Evolutionary conservation across 1,140 invertebrate genomes (phyloP), one percentile per base, ranked within the genome.

Genomic region (Popillia japonica): DNA sequence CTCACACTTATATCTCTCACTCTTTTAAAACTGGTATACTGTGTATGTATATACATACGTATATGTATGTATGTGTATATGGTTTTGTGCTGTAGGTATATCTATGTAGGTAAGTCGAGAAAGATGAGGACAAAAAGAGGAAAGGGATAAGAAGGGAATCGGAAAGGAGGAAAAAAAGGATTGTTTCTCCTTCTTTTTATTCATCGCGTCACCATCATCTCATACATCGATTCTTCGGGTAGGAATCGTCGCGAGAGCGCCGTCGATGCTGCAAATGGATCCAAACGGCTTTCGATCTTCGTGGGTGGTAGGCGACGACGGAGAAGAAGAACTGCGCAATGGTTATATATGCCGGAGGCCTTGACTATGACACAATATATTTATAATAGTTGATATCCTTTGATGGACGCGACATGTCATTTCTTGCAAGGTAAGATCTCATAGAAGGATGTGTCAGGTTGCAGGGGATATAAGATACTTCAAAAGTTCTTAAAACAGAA

Each of bases 301-400:
- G 79, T 79, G 79, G 75, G 79, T 79, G 79, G 79, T 59, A 78
- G 55, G 76, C 77, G 76, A 77, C 79, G 27, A 48, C 61, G 48
- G 17, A 0, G 14, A 55, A 11, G 48, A 55, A 11, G 48, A 34
- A 55, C 42, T 44, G 9, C 42, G 2, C 14, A 55, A n/a, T n/a
- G n/a, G 10, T 17, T 17, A 55, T 55, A 55, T 55, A 55, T 17
- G 48, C 17, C 14, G 48, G 17, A 55, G 48, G 17, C 48, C 48
- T 55, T 61, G 68, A 72, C 79, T 80, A 80, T 80, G 79, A 80
- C 78, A 78, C 79, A 80, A 80, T 80, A 34, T 34, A 80, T 80
- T 80, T 80, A 80, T 75, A 78, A 78, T 73, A 78, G 77, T 78
- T 78, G 79, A 78, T 78, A 78, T 78, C 79, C 79, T 80, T 80